Evolutionary conservation across 1,140 invertebrate genomes (phyloP).

Genomic region (Drosophila kanapiae): DNA sequence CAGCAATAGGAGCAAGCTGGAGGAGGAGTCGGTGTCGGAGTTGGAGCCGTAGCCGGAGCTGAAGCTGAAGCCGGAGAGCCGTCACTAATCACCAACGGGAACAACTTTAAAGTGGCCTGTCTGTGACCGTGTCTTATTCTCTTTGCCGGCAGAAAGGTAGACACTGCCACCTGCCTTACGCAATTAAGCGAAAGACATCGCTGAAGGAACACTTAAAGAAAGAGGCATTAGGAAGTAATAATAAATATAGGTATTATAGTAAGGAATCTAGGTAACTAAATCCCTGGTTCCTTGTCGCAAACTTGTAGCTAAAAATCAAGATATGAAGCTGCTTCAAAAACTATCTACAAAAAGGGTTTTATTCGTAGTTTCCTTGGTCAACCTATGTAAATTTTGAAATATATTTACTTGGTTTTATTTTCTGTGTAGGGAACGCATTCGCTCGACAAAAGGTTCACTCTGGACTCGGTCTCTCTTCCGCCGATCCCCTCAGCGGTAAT

Average conservation of each 20-base stretch:
- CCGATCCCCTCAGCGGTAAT: slow-evolving; percentile 46
- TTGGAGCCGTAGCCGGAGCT: not conserved
- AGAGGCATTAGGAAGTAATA: not conserved
- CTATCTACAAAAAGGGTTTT: no score
- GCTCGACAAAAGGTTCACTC: slow-evolving; percentile 68
- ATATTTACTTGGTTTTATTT: not conserved
- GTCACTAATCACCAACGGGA: slow-evolving; percentile 79
- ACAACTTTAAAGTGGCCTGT: slow-evolving; percentile 79
- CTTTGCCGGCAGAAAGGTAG: slow-evolving; percentile 43
- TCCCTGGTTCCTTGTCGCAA: not conserved
- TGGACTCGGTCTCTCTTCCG: slow-evolving; percentile 5
- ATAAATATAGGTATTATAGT: not conserved
- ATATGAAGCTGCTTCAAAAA: no score
- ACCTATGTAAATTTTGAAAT: no score
- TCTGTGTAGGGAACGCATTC: slow-evolving; percentile 25
- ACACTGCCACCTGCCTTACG: slow-evolving; percentile 78
- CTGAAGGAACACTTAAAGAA: slow-evolving; percentile 46
- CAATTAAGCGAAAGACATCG: slow-evolving; percentile 70
- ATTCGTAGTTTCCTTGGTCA: no score
- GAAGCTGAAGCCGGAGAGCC: slow-evolving; percentile 30
- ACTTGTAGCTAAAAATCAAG: no score
- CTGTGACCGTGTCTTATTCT: slow-evolving; percentile 76
- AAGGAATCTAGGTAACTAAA: not conserved
- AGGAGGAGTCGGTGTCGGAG: not conserved
- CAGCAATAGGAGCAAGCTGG: not conserved